Evolutionary conservation across 1,140 invertebrate species (phyloP).

Genomic region (Samia ricini): DNA sequence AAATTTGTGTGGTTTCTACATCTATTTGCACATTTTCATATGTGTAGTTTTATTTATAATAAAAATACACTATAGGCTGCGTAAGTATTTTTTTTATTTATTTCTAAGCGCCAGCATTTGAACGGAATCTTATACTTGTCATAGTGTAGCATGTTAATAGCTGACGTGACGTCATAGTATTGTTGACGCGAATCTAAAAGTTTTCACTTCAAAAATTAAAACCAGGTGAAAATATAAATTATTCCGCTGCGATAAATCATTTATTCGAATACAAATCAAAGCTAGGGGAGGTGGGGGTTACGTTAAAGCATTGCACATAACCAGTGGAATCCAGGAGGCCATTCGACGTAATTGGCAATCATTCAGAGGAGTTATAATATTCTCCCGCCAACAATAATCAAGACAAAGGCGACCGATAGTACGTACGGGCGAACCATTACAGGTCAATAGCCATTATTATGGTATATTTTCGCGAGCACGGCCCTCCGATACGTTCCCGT

Average conservation of each 20-base stretch:
- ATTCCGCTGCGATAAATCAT: constrained; percentile 42
- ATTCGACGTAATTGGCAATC: constrained; percentile 76
- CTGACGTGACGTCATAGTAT: too few species aligned
- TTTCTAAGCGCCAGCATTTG: too few species aligned
- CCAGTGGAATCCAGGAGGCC: constrained; percentile 63
- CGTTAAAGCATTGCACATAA: constrained; percentile 38
- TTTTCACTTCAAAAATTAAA: too few species aligned
- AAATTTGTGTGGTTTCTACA: too few species aligned
- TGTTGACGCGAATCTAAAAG: too few species aligned
- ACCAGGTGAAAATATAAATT: neutral
- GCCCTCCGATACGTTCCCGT: constrained; percentile 70
- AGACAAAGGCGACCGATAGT: constrained; percentile 73
- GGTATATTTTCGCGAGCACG: constrained; percentile 73
- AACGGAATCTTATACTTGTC: too few species aligned
- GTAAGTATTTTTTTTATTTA: too few species aligned
- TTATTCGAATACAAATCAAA: constrained; percentile 61
- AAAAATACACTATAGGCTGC: too few species aligned
- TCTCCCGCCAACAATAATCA: constrained; percentile 66
- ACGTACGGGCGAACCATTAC: constrained; percentile 72
- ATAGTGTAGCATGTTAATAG: too few species aligned
- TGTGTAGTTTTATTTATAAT: too few species aligned
- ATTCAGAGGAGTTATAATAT: constrained; percentile 71
- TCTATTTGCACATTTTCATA: too few species aligned
- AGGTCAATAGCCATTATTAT: constrained; percentile 76
- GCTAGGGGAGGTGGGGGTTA: constrained; percentile 22